Conservation (phyloP, 2,797 vertebrate genomes). For the Semaprochilodus insignis region DNA sequence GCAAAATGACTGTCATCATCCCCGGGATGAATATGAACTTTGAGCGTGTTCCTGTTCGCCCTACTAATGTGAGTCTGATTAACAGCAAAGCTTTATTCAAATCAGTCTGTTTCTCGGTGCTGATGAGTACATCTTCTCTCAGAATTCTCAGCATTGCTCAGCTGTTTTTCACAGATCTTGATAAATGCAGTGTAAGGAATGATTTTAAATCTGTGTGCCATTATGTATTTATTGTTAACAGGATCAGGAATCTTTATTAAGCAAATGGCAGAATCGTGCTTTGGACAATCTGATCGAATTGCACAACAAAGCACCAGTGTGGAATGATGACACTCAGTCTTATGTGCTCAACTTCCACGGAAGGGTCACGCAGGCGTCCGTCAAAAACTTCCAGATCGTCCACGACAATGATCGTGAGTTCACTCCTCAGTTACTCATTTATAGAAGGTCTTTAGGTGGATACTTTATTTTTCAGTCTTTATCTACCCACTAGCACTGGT, state of each 20-base stretch:
- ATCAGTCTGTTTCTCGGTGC: background rate
- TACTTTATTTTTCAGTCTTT: background rate
- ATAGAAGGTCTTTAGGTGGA: background rate
- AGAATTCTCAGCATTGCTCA: background rate
- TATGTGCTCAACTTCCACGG: constrained; percentile 97
- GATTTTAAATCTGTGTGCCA: too few species aligned
- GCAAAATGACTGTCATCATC: constrained; percentile 97
- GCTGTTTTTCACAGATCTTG: background rate
- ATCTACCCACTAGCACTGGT: background rate
- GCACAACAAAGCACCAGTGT: constrained; percentile 96
- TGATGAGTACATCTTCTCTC: background rate
- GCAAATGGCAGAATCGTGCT: constrained; percentile 88
- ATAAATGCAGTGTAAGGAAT: too few species aligned
- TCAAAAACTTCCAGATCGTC: constrained; percentile 99
- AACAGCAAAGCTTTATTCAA: background rate
- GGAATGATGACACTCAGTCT: constrained; percentile 97
- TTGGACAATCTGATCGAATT: constrained; percentile 94
- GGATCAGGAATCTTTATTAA: constrained; percentile 92
- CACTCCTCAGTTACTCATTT: background rate
- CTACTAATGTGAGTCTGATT: constrained; percentile 84
- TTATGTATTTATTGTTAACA: constrained; percentile 61
- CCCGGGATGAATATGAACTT: constrained; percentile 97
- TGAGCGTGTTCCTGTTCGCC: constrained; percentile 88
- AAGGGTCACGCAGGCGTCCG: constrained; percentile 94
- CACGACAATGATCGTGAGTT: constrained; percentile 95